phyloP scores from a whole-genome alignment of 1,140 invertebrate species.

The Lepeophtheirus salmonis region DNA sequence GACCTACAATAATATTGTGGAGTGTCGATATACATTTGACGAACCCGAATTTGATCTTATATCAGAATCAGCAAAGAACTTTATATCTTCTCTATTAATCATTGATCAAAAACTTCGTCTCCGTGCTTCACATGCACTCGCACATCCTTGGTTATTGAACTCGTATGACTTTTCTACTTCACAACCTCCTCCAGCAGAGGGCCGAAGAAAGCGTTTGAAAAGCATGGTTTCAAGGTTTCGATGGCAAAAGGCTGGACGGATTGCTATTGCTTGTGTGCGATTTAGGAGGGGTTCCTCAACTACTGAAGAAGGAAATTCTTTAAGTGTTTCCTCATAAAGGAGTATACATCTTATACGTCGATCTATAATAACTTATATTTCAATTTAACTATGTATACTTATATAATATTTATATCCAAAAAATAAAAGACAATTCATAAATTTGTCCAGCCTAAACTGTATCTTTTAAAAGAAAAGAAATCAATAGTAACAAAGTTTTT shows the following conservation, averaged over 20 bases:
- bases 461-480: too few species aligned
- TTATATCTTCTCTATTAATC: conserved; percentile 63
- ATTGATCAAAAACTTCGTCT: conserved; percentile 49
- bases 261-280: too few species aligned
- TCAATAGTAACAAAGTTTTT: too few species aligned
- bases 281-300: too few species aligned
- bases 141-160: conserved; percentile 8
- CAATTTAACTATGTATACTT: too few species aligned
- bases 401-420: too few species aligned
- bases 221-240: neutral
- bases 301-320: too few species aligned
- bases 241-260: neutral
- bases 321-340: too few species aligned
- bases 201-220: neutral
- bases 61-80: conserved; percentile 76
- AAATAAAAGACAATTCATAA: too few species aligned
- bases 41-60: conserved; percentile 81
- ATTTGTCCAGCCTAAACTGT: too few species aligned
- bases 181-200: neutral
- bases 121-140: neutral
- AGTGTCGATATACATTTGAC: conserved; percentile 83
- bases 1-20: conserved; percentile 89
- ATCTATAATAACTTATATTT: too few species aligned
- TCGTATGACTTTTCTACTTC: neutral
- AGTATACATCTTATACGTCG: too few species aligned